These are phyloP conservation scores for Habropoda laboriosa DNA, from an alignment of 1,140 invertebrate genomes.

Conservation along the genomic window DNA sequence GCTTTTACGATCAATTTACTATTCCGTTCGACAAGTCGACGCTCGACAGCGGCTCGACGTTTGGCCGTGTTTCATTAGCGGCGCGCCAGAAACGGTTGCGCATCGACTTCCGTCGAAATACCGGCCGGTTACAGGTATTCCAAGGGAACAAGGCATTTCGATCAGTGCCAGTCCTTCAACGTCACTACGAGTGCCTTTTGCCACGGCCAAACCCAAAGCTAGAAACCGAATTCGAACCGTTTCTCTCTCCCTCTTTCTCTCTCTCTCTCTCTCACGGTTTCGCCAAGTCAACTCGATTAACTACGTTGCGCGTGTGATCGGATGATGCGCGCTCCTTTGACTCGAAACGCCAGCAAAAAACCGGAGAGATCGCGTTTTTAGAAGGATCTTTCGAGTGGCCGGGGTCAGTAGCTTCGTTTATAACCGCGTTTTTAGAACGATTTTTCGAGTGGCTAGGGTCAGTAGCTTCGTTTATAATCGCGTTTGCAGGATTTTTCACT, in stretches of 20 bases:
- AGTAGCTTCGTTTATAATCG: too few relatives aligned
- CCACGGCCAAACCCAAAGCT: constrained; percentile 8
- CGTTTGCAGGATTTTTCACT: too few relatives aligned
- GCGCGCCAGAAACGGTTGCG: constrained; percentile 44
- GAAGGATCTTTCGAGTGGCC: too few relatives aligned
- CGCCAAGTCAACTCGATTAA: constrained; percentile 16
- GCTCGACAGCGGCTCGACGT: constrained; percentile 44
- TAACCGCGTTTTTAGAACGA: too few relatives aligned
- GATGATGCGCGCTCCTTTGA: too few relatives aligned
- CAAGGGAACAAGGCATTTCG: constrained; percentile 74
- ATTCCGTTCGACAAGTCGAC: constrained; percentile 29
- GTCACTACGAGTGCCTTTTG: constrained; percentile 31
- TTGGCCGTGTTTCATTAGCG: constrained; percentile 72
- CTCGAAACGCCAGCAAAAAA: background rate
- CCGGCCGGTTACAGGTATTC: constrained; percentile 57
- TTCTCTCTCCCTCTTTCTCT: background rate
- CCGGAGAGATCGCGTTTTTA: background rate
- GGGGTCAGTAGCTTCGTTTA: too few relatives aligned
- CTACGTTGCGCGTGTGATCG: background rate
- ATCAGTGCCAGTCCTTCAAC: constrained; percentile 65
- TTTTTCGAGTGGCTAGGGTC: too few relatives aligned
- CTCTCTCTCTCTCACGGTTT: too few relatives aligned
- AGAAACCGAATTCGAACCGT: constrained; percentile 35
- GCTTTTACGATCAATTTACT: constrained; percentile 57
- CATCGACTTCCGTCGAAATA: constrained; percentile 65